A percentile compares a stretch with the other conserved stretches of the same genome.
Evolutionary conservation across 2,797 vertebrate genomes (phyloP).

Genomic region (Austrolebias charrua): DNA sequence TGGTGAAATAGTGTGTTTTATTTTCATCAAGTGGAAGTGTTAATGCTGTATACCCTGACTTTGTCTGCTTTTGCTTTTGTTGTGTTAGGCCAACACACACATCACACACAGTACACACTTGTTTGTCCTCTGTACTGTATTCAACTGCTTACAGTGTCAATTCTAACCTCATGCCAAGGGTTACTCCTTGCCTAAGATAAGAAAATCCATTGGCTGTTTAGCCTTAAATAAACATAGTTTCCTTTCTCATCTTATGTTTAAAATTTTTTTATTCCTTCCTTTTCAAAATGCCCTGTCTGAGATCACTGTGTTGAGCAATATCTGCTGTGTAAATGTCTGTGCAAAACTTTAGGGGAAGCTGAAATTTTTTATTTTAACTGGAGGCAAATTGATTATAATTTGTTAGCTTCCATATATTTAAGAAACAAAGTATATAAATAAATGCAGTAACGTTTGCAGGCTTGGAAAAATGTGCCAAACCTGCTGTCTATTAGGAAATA

Average conservation of each 20-base stretch:
- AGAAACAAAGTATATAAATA: too few relatives aligned
- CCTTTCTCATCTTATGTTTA: constrained; percentile 40
- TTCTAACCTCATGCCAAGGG: constrained; percentile 12
- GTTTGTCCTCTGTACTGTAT: constrained; percentile 23
- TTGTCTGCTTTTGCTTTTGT: constrained; percentile 7
- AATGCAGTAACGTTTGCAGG: too few relatives aligned
- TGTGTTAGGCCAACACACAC: constrained; percentile 1
- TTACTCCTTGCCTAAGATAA: constrained; percentile 2
- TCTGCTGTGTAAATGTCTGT: not conserved
- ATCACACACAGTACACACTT: not conserved
- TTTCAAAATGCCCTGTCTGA: constrained; percentile 23
- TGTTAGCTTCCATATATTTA: too few relatives aligned
- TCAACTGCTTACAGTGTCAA: constrained; percentile 11
- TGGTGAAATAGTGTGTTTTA: too few relatives aligned
- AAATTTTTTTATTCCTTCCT: constrained; percentile 49
- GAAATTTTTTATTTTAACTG: too few relatives aligned
- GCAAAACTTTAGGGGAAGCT: too few relatives aligned
- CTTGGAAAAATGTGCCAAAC: too few relatives aligned
- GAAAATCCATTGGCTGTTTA: constrained; percentile 34
- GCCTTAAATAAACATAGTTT: constrained; percentile 52
- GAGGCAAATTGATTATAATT: too few relatives aligned
- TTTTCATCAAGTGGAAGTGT: not conserved
- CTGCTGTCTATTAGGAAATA: too few relatives aligned
- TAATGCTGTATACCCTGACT: constrained; percentile 12
- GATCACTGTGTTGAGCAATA: constrained; percentile 18